A percentile compares a stretch with the other conserved stretches of the same genome.
Conservation (phyloP, 2,113 vertebrate species). For the Brachyhypopomus gauderio region DNA sequence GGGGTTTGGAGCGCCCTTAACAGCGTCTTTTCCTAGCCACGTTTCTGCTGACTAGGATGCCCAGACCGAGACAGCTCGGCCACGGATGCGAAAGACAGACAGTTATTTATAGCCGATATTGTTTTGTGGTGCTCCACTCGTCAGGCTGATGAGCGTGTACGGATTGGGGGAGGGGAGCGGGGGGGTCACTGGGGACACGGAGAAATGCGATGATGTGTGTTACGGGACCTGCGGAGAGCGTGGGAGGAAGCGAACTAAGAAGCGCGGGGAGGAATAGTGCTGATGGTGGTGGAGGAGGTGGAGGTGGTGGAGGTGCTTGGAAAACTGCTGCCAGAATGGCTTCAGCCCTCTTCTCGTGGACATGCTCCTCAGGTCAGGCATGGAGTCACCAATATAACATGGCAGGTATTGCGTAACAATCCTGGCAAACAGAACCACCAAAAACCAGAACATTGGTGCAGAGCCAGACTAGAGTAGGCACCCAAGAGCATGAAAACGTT, state of each 20-base stretch:
- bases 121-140: slow-evolving; percentile 61
- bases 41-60: background rate
- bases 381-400: slow-evolving; percentile 45
- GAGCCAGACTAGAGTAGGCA: background rate
- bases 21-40: no score
- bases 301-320: background rate
- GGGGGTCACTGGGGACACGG: background rate
- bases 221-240: background rate
- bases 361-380: background rate
- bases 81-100: slow-evolving; percentile 15
- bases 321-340: background rate
- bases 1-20: no score
- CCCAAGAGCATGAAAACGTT: background rate
- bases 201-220: background rate
- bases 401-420: slow-evolving; percentile 45
- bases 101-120: slow-evolving; percentile 65
- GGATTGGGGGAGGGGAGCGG: background rate
- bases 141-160: slow-evolving; percentile 32
- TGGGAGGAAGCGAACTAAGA: background rate
- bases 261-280: background rate
- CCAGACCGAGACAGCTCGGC: background rate
- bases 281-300: background rate
- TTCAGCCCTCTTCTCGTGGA: background rate
- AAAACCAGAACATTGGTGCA: background rate
- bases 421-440: slow-evolving; percentile 3